Evolutionary conservation across 2,113 vertebrate genomes (phyloP).

Genomic region (Protomyctophum bolini): DNA sequence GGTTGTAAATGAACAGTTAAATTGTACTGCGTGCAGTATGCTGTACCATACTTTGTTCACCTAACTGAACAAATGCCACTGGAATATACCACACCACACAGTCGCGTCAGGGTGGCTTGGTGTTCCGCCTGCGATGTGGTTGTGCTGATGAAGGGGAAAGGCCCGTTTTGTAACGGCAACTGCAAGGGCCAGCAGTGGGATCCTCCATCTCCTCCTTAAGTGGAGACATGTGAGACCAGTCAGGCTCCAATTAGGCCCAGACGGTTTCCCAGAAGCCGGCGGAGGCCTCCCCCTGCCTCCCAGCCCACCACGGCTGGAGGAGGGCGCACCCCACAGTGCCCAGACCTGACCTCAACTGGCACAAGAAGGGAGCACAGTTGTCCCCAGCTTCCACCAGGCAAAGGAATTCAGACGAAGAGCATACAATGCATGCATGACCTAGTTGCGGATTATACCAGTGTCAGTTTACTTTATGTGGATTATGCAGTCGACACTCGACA

Average conservation of each 20-base stretch:
- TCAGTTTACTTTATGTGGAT: too few species aligned
- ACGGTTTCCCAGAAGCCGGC: slow-evolving; percentile 70
- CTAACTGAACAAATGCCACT: not conserved
- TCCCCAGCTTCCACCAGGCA: not conserved
- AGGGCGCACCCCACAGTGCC: slow-evolving; percentile 62
- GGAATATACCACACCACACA: slow-evolving; percentile 18
- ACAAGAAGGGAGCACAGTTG: slow-evolving; percentile 11
- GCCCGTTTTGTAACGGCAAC: slow-evolving; percentile 33
- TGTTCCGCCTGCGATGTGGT: slow-evolving; percentile 46
- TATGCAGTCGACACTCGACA: too few species aligned
- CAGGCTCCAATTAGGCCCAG: slow-evolving; percentile 71
- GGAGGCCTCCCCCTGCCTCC: slow-evolving; percentile 59
- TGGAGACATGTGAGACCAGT: slow-evolving; percentile 74
- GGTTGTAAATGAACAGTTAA: not conserved
- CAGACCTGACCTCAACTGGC: slow-evolving; percentile 61
- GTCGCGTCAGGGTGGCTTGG: slow-evolving; percentile 26
- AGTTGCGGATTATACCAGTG: too few species aligned
- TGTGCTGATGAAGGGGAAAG: slow-evolving; percentile 48
- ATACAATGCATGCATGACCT: not conserved
- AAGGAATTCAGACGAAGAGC: slow-evolving; percentile 39
- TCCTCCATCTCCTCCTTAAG: slow-evolving; percentile 67
- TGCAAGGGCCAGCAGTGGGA: slow-evolving; percentile 45
- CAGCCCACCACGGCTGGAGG: slow-evolving; percentile 43
- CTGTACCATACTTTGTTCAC: slow-evolving; percentile 3
- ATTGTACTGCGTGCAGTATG: not conserved